A percentile compares a stretch with the other conserved stretches of the same genome.
These are phyloP conservation scores for Sympetrum striolatum DNA, from an alignment of 2,888 invertebrate species.

Conservation along the genomic window DNA sequence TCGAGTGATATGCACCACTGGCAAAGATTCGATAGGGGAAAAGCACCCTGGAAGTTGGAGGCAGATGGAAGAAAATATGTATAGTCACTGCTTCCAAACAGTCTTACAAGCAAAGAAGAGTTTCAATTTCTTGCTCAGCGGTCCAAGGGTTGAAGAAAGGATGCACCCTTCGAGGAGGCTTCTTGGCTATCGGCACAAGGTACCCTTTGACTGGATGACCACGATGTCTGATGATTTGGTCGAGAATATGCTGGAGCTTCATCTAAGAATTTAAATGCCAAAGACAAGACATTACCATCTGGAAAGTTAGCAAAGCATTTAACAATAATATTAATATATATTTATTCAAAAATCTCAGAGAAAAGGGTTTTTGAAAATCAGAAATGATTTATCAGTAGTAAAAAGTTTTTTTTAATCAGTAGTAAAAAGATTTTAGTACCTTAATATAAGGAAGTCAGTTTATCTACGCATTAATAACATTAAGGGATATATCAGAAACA, in stretches of 20 bases:
- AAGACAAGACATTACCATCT: background rate
- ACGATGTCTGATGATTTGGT: constrained; percentile 1
- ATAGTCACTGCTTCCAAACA: background rate
- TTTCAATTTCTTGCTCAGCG: background rate
- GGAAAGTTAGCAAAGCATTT: background rate
- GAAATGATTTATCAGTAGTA: too few relatives aligned
- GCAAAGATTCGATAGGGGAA: background rate
- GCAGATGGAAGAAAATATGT: background rate
- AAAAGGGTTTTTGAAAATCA: too few relatives aligned
- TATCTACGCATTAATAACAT: background rate
- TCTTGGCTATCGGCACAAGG: background rate
- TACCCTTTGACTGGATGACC: constrained; percentile 34
- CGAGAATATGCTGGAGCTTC: constrained; percentile 25
- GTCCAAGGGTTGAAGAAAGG: constrained; percentile 31
- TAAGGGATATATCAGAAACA: too few relatives aligned
- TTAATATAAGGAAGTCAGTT: background rate
- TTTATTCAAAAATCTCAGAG: background rate
- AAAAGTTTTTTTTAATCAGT: too few relatives aligned
- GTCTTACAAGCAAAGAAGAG: background rate
- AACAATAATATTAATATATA: background rate
- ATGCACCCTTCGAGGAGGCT: background rate
- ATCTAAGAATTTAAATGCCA: constrained; percentile 10
- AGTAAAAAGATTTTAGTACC: too few relatives aligned
- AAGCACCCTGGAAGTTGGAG: background rate
- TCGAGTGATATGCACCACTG: constrained; percentile 31